Conservation (phyloP, 2,797 vertebrate species). For the Hypotaenidia okinawae region DNA sequence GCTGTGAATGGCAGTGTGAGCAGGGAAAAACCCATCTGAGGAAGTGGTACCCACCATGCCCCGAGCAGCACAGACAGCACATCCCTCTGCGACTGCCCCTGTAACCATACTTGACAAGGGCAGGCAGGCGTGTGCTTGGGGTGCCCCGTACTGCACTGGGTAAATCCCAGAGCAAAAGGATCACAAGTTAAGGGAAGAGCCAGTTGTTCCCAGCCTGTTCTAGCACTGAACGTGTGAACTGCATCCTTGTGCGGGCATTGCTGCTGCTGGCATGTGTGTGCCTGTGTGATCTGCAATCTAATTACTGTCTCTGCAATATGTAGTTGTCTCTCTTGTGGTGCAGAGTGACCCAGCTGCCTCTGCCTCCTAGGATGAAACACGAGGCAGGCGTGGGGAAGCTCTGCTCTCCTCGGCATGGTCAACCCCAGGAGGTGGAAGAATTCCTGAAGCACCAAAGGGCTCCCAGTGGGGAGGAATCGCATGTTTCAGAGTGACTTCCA, state of each 20-base stretch:
- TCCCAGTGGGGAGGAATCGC: accelerated
- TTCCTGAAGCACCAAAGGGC: not conserved
- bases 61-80: not conserved
- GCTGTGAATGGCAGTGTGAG: not conserved
- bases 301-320: not conserved
- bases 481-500: not conserved
- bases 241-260: accelerated
- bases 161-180: not conserved
- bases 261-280: not conserved
- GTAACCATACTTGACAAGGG: accelerated
- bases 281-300: not conserved
- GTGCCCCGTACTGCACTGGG: accelerated
- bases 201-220: not conserved
- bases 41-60: accelerated
- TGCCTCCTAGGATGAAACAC: accelerated
- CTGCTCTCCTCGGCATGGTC: not conserved
- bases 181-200: too few relatives aligned
- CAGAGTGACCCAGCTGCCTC: not conserved
- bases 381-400: not conserved
- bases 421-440: not conserved
- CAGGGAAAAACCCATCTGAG: not conserved
- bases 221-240: accelerated
- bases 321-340: not conserved
- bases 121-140: accelerated
- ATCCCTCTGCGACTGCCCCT: not conserved